A percentile compares a stretch with the other conserved stretches of the same genome.
phyloP scores from a whole-genome alignment of 2,797 vertebrate genomes.

The Mico argentatus region DNA sequence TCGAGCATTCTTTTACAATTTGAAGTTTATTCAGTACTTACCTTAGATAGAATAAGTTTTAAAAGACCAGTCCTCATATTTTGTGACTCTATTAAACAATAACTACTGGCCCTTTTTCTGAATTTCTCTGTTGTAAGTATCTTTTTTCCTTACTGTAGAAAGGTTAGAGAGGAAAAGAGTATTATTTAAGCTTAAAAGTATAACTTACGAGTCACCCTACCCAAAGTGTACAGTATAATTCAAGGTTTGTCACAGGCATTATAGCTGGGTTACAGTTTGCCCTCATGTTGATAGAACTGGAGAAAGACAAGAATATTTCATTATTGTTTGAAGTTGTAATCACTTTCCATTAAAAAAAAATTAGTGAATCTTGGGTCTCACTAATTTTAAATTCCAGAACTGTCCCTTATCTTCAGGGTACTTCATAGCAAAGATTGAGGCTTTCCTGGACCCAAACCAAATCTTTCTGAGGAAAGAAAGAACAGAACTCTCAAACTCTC shows the following conservation, averaged over 20 bases:
- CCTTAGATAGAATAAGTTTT: neutral
- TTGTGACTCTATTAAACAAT: neutral
- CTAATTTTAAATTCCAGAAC: conserved; percentile 9
- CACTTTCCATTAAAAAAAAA: neutral
- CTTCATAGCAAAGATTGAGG: conserved; percentile 15
- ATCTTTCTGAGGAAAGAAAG: conserved; percentile 21
- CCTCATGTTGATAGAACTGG: neutral
- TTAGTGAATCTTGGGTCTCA: neutral
- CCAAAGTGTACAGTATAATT: neutral
- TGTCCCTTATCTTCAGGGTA: conserved; percentile 20
- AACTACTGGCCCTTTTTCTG: neutral
- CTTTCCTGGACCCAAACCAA: conserved; percentile 2
- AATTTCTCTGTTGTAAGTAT: conserved; percentile 29
- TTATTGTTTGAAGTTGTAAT: conserved; percentile 48
- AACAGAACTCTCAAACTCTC: conserved; percentile 7
- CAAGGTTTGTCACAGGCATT: neutral
- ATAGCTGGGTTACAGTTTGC: neutral
- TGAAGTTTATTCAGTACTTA: conserved; percentile 11
- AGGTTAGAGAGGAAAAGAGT: neutral
- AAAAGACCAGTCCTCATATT: neutral
- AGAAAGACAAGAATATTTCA: conserved; percentile 21
- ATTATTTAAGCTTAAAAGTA: neutral
- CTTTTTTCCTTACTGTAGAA: conserved; percentile 42
- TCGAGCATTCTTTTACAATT: neutral
- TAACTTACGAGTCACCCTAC: neutral